phyloP scores from a whole-genome alignment of 2,797 vertebrate genomes.

The Menidia menidia region DNA sequence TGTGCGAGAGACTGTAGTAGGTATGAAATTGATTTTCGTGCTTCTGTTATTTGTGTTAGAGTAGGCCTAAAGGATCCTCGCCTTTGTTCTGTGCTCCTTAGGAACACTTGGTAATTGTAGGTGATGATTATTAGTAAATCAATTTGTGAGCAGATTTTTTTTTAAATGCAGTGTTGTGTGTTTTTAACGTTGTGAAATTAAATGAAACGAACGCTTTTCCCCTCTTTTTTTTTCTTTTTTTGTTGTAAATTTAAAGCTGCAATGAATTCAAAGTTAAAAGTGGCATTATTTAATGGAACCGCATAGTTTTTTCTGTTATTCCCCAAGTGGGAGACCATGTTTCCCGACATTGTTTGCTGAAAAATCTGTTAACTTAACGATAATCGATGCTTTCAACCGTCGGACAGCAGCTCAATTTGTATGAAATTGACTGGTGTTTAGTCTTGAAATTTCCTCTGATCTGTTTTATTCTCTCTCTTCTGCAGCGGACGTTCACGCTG shows the following conservation, averaged over 20 bases:
- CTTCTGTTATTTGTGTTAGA: constrained; percentile 6
- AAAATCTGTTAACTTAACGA: background rate
- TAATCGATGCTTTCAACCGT: background rate
- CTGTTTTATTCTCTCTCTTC: constrained; percentile 1
- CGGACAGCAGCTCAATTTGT: background rate
- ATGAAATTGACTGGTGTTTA: background rate
- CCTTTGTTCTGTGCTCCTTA: background rate
- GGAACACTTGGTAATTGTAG: constrained; percentile 10
- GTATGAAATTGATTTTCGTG: constrained; percentile 54
- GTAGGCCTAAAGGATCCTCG: constrained; percentile 8
- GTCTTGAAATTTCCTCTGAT: constrained; percentile 2
- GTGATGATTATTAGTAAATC: constrained; percentile 7
- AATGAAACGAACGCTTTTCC: too few species aligned
- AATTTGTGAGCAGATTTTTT: constrained; percentile 21
- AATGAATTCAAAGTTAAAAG: background rate
- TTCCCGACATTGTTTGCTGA: background rate
- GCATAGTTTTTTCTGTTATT: constrained; percentile 5
- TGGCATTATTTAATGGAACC: background rate
- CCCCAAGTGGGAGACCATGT: background rate
- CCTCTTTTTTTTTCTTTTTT: too few species aligned
- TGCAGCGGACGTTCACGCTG: constrained; percentile 92
- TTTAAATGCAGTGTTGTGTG: background rate
- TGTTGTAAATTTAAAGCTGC: too few species aligned
- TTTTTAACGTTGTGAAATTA: background rate
- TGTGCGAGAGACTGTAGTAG: constrained; percentile 50